Conservation (phyloP, 2,888 invertebrate species). For the Clunio marinus region DNA sequence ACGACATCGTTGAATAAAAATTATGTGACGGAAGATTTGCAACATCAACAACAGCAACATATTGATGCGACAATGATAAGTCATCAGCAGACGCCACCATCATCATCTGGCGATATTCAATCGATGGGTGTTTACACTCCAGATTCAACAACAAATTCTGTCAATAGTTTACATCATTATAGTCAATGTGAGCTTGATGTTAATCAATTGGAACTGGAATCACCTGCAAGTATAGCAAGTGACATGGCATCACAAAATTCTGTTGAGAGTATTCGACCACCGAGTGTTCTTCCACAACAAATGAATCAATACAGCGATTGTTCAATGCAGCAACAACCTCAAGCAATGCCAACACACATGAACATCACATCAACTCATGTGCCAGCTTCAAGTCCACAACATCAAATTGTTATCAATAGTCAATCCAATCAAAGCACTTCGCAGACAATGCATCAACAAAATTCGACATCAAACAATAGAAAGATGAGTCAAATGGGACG, state of each 20-base stretch:
- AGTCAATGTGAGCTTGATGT: slow-evolving; percentile 79
- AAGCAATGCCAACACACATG: slow-evolving; percentile 50
- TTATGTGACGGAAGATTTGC: slow-evolving; percentile 15
- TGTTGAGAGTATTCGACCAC: slow-evolving; percentile 58
- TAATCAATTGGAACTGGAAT: slow-evolving; percentile 77
- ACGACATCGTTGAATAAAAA: slow-evolving; percentile 17
- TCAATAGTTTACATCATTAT: slow-evolving; percentile 73
- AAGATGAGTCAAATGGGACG: slow-evolving; percentile 43
- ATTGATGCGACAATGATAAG: slow-evolving; percentile 13
- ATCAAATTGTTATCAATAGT: slow-evolving; percentile 45
- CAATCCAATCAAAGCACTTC: slow-evolving; percentile 44
- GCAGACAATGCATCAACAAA: slow-evolving; percentile 46
- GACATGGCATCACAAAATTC: slow-evolving; percentile 75
- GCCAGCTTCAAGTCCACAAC: slow-evolving; percentile 54
- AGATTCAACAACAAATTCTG: slow-evolving; percentile 77
- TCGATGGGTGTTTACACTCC: slow-evolving; percentile 84
- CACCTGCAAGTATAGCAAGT: slow-evolving; percentile 81
- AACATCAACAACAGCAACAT: slow-evolving; percentile 15
- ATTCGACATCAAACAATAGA: slow-evolving; percentile 35
- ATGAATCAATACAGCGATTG: slow-evolving; percentile 59
- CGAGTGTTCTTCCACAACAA: slow-evolving; percentile 55
- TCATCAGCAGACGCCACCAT: slow-evolving; percentile 52
- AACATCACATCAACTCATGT: slow-evolving; percentile 41
- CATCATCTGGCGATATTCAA: slow-evolving; percentile 60
- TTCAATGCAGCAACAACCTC: slow-evolving; percentile 65